Base-by-base conservation (phyloP, 1,140 invertebrate genomes). In the Trachymyrmex cornetzi region DNA sequence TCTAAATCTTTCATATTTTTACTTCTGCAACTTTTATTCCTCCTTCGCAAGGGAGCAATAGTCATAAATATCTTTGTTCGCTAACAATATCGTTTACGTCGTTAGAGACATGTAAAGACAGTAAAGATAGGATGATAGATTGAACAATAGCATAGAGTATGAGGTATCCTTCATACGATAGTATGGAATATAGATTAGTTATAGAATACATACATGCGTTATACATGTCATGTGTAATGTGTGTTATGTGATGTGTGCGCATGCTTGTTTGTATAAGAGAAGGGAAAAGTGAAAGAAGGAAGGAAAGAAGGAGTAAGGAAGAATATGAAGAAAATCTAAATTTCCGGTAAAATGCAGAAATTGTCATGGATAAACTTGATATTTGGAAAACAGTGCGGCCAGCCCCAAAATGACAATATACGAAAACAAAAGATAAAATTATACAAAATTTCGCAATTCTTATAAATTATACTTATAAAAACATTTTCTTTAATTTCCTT, bases 51-150 rank as follows among this genome's bases (percentile, higher is more conserved):
- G 38, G 30, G 67, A 84, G 55, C 67, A 48, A 9, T 50, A 80
- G 14, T 61, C 19, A 59, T 82, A 82, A 74, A 59, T 72, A 82
- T 14, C 16, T 82, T 53, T 59, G 19, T 71, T 74, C 9, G 69
- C 80, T 82, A 82, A 82, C 38, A 82, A 57, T 75, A 72, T 84
- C 24, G 44, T 79, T 74, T 85, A 85, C 72, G 59, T 85, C 74
- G 34, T 85, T 85, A 85, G 48, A 85, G 82, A 85, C 74, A 77
- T 77, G 63, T 81, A 89, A 86, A 82, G 77, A 90, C 85, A 77
- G 82, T 85, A 87, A 89, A 86, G 82, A 27, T 84, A 55, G 67
- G 85, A 88, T 87, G 87, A 87, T 84, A 90, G 89, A 90, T 89
- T 89, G 50, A 88, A 89, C 55, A 86, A 64, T 79, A 74, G 79